phyloP scores from a whole-genome alignment of 2,113 vertebrate species.

The Gallinago media region DNA sequence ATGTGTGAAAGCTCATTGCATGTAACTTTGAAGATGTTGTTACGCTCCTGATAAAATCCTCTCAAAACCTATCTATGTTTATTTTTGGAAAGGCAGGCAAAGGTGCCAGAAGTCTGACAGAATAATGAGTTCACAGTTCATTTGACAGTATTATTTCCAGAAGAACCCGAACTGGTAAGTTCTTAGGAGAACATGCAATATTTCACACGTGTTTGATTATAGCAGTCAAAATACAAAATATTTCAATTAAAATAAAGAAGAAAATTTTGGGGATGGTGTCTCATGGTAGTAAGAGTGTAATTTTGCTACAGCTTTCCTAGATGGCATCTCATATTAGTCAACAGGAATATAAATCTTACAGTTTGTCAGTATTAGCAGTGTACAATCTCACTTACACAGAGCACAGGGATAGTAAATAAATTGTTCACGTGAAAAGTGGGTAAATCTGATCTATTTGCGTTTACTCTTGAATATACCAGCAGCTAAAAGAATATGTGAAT shows the following conservation, averaged over 20 bases:
- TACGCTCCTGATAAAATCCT: background rate
- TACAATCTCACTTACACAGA: background rate
- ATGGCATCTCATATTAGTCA: background rate
- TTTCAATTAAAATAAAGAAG: background rate
- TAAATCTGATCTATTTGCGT: background rate
- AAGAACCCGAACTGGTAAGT: background rate
- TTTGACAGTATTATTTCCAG: background rate
- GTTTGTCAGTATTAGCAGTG: background rate
- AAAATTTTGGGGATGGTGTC: too few relatives aligned
- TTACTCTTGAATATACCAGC: background rate
- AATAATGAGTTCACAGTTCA: background rate
- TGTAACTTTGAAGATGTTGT: background rate
- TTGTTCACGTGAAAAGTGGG: background rate
- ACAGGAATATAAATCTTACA: background rate
- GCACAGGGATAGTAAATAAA: background rate
- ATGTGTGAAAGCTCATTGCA: background rate
- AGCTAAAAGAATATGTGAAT: background rate
- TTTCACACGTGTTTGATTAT: background rate
- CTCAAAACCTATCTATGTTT: background rate
- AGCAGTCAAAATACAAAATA: background rate
- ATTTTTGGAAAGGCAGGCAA: background rate
- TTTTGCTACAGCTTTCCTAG: background rate
- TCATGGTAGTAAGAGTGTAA: background rate
- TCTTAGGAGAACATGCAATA: background rate
- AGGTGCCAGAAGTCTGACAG: background rate